These are phyloP conservation scores for Tetrao urogallus DNA, from an alignment of 2,113 vertebrate genomes.

Conservation along the genomic window DNA sequence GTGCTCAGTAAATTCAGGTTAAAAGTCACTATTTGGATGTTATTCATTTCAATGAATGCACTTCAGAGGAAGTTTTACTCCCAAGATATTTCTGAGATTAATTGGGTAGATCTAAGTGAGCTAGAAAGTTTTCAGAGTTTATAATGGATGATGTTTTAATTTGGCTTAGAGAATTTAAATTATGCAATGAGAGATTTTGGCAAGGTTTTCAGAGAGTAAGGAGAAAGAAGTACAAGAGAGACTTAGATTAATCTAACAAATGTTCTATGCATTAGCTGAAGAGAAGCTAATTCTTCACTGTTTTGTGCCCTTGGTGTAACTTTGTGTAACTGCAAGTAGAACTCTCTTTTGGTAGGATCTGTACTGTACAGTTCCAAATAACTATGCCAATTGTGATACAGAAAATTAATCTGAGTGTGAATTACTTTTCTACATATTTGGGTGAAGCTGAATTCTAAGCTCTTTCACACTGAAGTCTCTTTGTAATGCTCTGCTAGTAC, in stretches of 20 bases:
- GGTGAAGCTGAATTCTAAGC: background rate
- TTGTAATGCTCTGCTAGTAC: background rate
- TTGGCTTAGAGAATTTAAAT: slow-evolving; percentile 26
- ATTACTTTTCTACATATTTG: background rate
- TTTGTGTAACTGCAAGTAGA: background rate
- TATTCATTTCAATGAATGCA: background rate
- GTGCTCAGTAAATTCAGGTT: background rate
- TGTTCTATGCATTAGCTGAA: background rate
- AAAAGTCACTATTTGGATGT: background rate
- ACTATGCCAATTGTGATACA: background rate
- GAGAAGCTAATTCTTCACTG: background rate
- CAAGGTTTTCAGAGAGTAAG: slow-evolving; percentile 12
- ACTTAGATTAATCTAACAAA: slow-evolving; percentile 1
- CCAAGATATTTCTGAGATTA: slow-evolving; percentile 36
- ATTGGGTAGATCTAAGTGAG: slow-evolving; percentile 1
- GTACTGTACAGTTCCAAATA: background rate
- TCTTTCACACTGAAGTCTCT: background rate
- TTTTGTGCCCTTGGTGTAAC: background rate
- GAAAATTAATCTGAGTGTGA: background rate
- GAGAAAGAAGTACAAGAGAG: background rate
- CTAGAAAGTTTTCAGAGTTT: slow-evolving; percentile 19
- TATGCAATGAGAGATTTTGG: slow-evolving; percentile 21
- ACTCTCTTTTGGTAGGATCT: background rate
- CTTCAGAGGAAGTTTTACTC: background rate
- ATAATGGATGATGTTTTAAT: slow-evolving; percentile 40